phyloP scores from a whole-genome alignment of 2,113 vertebrate species.

The Toxotes chatareus region DNA sequence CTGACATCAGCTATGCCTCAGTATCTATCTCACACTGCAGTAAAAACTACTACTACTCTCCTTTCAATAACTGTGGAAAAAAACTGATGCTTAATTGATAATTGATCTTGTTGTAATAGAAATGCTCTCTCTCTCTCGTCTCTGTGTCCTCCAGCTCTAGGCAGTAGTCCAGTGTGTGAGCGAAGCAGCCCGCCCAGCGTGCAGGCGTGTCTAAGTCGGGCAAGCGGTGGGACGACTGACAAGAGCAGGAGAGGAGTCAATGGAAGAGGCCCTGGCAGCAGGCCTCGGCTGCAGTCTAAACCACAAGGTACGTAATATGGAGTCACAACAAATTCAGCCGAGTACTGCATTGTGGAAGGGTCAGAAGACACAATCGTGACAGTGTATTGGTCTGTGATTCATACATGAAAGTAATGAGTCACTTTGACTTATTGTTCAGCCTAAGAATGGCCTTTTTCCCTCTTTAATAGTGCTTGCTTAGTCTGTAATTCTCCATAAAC shows the following conservation, averaged over 20 bases:
- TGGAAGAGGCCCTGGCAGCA: constrained; percentile 70
- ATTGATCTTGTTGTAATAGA: constrained; percentile 5
- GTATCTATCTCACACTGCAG: too few relatives aligned
- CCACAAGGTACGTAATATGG: constrained; percentile 67
- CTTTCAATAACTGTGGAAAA: neutral
- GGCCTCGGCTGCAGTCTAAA: constrained; percentile 64
- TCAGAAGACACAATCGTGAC: neutral
- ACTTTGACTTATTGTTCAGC: neutral
- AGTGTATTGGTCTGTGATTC: neutral
- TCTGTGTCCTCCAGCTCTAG: constrained; percentile 61
- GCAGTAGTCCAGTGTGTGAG: constrained; percentile 32
- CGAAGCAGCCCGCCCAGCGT: constrained; percentile 51
- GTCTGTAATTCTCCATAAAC: neutral
- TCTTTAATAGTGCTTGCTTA: neutral
- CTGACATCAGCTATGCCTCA: too few relatives aligned
- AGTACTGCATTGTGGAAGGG: neutral
- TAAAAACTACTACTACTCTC: neutral
- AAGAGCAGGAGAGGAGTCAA: constrained; percentile 65
- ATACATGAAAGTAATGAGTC: neutral
- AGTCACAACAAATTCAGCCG: neutral
- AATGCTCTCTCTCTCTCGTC: constrained; percentile 19
- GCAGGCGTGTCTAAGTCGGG: constrained; percentile 75
- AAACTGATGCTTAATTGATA: neutral
- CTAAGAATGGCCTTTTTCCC: constrained; percentile 14
- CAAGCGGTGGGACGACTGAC: neutral